Base-by-base conservation (phyloP, 2,113 vertebrate genomes). In the Rhodinocichla rosea region DNA sequence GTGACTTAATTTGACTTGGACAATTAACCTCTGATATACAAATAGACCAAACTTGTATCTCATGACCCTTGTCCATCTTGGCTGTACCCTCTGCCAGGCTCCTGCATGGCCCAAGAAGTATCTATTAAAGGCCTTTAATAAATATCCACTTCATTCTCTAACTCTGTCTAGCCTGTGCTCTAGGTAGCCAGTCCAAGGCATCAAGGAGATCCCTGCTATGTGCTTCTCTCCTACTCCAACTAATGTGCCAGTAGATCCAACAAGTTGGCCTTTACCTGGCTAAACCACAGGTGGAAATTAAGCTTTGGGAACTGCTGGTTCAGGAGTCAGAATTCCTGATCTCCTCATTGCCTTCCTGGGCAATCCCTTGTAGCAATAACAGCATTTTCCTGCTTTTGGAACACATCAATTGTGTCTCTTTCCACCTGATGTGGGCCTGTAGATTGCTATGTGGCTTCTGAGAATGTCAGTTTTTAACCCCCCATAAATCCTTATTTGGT, bases 401-500 rank as follows among this genome's bases (percentile, higher is more conserved):
- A 22, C 8, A 9, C 7, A 71, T 21, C 4, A 63, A 0, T 39
- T 7, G 2, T 32, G 1, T 28, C 4, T 35, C 33, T 62, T 80
- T 44, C 27, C 26, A 53, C 7, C 13, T 52, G 40, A 28, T 33
- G 28, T 14, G n/a, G 22, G 24, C 19, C 35, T 76, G 44, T 39
- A 71, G 44, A 28, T 45, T 76, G 52, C 30, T 71, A 2, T 16
- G 35, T 39, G 23, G 16, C 15, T 83, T 28, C 39, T 33, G 26
- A 88, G 37, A 45, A 42, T 62, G 53, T 32, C 44, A 68, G 3
- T 35, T 84, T 87, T 84, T 64, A 84, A 71, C 4, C 4, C 12
- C 6, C 5, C 16, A 15, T 9, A 82, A 78, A 87, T 52, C 11
- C 4, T 76, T 56, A 28, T 47, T 52, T 60, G 23, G 68, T 60